Evolutionary conservation across 1,140 invertebrate genomes (phyloP).

Genomic region (Rhysida immarginata): DNA sequence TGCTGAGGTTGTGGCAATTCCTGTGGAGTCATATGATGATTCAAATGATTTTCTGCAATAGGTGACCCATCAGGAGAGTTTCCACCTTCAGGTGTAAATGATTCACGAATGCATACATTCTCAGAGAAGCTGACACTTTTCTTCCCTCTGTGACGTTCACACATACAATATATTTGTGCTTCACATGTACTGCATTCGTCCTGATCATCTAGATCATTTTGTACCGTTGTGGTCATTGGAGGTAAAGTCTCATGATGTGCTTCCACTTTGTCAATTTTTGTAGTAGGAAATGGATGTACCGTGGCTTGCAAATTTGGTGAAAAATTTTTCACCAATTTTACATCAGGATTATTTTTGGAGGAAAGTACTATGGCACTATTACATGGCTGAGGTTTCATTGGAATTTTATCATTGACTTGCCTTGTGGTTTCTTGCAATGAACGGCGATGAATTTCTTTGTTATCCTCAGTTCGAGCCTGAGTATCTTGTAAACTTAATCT

Average conservation of each 20-base stretch:
- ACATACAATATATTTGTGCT: no score
- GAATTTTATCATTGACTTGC: not conserved
- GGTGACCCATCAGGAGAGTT: not conserved
- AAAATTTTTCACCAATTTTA: no score
- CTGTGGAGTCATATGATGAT: no score
- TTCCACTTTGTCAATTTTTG: no score
- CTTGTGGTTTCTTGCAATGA: not conserved
- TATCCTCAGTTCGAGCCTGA: not conserved
- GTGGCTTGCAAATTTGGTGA: no score
- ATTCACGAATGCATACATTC: not conserved
- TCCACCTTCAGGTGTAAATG: not conserved
- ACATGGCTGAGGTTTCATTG: not conserved
- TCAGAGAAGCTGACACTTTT: slow-evolving; percentile 5
- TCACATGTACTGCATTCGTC: no score
- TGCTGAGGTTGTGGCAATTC: no score
- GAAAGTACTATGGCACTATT: not conserved
- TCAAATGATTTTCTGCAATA: not conserved
- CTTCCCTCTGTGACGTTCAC: not conserved
- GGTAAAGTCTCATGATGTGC: no score
- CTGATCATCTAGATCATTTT: no score
- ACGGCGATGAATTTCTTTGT: not conserved
- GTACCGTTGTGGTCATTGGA: no score
- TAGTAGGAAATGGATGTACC: no score
- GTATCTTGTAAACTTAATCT: not conserved
- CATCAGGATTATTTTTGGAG: not conserved